Evolutionary conservation across 2,888 invertebrate genomes (phyloP).

Genomic region (Cinara cedri): DNA sequence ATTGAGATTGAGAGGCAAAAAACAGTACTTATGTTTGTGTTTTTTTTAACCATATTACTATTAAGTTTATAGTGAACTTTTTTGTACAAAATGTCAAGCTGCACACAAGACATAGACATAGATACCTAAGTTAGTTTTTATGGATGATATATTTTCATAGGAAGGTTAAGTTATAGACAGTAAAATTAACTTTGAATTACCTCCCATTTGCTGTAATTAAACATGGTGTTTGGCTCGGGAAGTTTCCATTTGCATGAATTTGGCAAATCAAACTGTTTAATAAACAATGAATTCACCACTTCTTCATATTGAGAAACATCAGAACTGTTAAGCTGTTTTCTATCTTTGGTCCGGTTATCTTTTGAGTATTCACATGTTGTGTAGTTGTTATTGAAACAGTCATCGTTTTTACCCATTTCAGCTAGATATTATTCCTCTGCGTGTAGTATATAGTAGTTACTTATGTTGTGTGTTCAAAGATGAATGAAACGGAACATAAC

Average conservation of each 20-base stretch:
- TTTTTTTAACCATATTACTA: too few relatives aligned
- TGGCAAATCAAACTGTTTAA: constrained; percentile 16
- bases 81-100: too few relatives aligned
- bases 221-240: constrained; percentile 11
- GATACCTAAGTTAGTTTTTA: too few relatives aligned
- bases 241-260: constrained; percentile 39
- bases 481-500: background rate
- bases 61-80: too few relatives aligned
- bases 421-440: background rate
- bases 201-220: constrained; percentile 28
- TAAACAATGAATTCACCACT: constrained; percentile 1
- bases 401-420: constrained; percentile 41
- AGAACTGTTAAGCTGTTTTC: constrained; percentile 15
- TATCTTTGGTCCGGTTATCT: background rate
- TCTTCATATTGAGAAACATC: constrained; percentile 7
- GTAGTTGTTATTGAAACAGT: constrained; percentile 32
- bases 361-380: background rate
- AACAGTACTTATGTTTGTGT: too few relatives aligned
- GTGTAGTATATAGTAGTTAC: background rate
- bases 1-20: too few relatives aligned
- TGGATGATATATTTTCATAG: too few relatives aligned
- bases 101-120: too few relatives aligned
- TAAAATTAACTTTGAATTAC: background rate
- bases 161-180: too few relatives aligned
- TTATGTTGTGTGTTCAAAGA: background rate